phyloP scores from a whole-genome alignment of 2,797 vertebrate species.

The Oreochromis grahami region DNA sequence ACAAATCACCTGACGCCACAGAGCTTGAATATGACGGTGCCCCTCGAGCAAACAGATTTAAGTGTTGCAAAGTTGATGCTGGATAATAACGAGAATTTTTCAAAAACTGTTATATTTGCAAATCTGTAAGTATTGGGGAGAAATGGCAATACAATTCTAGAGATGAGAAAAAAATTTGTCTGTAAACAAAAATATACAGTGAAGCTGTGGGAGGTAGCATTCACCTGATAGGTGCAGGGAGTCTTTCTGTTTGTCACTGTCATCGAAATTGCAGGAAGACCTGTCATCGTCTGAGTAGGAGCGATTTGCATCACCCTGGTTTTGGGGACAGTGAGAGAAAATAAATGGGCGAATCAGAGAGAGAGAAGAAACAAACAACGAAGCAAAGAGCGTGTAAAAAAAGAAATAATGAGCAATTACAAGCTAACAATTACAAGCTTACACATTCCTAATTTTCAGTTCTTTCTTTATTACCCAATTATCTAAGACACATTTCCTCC shows the following conservation, averaged over 20 bases:
- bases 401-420: conserved; percentile 1
- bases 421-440: neutral
- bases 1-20: neutral
- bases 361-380: neutral
- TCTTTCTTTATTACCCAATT: neutral
- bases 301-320: conserved; percentile 93
- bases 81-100: neutral
- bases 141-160: neutral
- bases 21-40: neutral
- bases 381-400: neutral
- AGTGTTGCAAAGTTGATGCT: neutral
- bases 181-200: neutral
- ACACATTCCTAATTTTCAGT: neutral
- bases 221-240: conserved; percentile 84
- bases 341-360: neutral
- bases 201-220: neutral
- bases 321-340: neutral
- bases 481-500: neutral
- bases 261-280: conserved; percentile 91
- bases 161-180: neutral
- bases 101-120: neutral
- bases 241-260: conserved; percentile 88
- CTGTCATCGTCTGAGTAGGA: conserved; percentile 95
- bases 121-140: neutral
- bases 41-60: neutral